Percentiles rank a stretch among this genome's conserved stretches.
Conservation (phyloP, 1,140 invertebrate species). For the Drosophila subpulchrella region DNA sequence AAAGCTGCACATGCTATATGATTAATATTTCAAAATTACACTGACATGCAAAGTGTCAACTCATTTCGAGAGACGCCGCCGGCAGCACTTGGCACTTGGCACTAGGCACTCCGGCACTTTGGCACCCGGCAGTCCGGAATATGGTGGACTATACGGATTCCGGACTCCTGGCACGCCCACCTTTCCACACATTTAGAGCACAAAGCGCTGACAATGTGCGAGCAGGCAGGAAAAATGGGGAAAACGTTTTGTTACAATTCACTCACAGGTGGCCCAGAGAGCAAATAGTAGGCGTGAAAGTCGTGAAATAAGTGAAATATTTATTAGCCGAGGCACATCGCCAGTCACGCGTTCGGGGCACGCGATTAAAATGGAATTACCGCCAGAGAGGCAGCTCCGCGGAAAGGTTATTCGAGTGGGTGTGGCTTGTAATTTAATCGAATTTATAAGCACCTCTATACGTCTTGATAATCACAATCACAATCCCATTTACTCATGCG, state of each 20-base stretch:
- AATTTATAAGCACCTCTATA: conserved; percentile 54
- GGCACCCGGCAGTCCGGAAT: conserved; percentile 14
- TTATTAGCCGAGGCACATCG: conserved; percentile 70
- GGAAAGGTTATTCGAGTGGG: conserved; percentile 25
- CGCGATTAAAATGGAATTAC: conserved; percentile 76
- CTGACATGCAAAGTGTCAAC: conserved; percentile 82
- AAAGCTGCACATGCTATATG: conserved; percentile 65
- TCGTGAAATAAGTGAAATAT: conserved; percentile 80
- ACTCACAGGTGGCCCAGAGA: conserved; percentile 45
- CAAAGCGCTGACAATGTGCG: conserved; percentile 68
- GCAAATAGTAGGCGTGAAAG: conserved; percentile 74
- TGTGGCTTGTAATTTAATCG: conserved; percentile 49
- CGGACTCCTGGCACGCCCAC: conserved; percentile 43
- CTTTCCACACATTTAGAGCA: conserved; percentile 60
- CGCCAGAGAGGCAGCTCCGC: background rate
- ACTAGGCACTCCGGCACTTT: conserved; percentile 19
- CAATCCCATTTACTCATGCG: conserved; percentile 53
- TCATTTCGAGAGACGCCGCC: conserved; percentile 65
- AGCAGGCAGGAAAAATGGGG: conserved; percentile 65
- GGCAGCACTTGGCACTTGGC: conserved; percentile 24
- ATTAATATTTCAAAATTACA: conserved; percentile 83
- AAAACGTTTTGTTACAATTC: conserved; percentile 80
- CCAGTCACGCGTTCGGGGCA: conserved; percentile 70
- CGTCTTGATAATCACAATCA: conserved; percentile 54
- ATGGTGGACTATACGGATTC: conserved; percentile 1